A percentile compares a stretch with the other conserved stretches of the same genome.
Conservation (phyloP, 2,113 vertebrate species). For the Steatornis caripensis region DNA sequence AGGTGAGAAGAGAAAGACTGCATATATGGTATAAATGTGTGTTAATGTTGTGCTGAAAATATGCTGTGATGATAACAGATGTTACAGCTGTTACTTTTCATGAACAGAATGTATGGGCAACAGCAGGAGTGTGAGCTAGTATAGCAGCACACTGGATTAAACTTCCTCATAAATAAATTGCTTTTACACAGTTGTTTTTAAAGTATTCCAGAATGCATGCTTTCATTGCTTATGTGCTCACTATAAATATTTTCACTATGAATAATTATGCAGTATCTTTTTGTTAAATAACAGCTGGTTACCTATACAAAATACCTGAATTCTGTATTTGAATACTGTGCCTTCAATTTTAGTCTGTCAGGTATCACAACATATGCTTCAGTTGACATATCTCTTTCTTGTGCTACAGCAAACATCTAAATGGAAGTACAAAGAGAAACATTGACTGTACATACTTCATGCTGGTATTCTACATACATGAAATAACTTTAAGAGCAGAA, state of each 20-base stretch:
- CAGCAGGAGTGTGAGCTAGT: slow-evolving; percentile 9
- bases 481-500: not conserved
- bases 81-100: slow-evolving; percentile 39
- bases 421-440: not conserved
- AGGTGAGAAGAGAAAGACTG: not conserved
- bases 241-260: slow-evolving; percentile 37
- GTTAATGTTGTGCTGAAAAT: not conserved
- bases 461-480: not conserved
- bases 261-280: not conserved
- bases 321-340: not conserved
- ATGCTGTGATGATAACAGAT: not conserved
- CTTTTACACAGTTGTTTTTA: not conserved
- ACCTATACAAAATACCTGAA: slow-evolving; percentile 1
- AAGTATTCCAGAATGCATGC: not conserved
- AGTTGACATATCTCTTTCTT: not conserved
- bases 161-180: not conserved
- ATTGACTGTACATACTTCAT: not conserved
- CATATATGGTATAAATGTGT: not conserved
- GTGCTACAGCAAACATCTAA: not conserved
- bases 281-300: slow-evolving; percentile 17
- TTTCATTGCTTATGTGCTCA: not conserved
- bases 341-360: not conserved
- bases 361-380: not conserved
- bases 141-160: not conserved
- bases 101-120: not conserved